Base-by-base conservation (phyloP, 2,888 invertebrate species). In the Agrilus mali region DNA sequence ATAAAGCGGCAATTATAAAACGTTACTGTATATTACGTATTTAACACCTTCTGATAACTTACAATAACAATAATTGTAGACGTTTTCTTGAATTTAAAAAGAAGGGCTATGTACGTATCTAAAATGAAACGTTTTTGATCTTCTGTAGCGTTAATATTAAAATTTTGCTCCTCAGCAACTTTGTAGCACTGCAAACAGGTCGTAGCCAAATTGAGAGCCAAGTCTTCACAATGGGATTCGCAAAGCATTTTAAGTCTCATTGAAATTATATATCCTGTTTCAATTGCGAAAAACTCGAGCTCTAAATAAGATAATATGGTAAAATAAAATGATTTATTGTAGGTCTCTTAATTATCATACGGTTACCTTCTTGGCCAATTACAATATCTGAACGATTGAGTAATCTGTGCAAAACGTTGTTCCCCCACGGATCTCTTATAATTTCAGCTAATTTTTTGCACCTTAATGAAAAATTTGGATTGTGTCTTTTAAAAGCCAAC, bases 181-280 rank as follows among this genome's bases (percentile, higher is more conserved):
- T 63, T 59, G 43, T 65, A 59, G 44, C 63, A 68, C 43, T 58
- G 59, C 53, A 66, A 59, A 40, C 64, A 66, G 43, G 74, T 72
- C 36, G 72, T 71, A 35, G 73, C 73, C 54, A 77, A 67, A 59
- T 72, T 72, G 43, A 77, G 64, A 46, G 78, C 78, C 50, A 77
- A 64, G 59, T 76, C 75, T 64, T 76, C 75, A 63, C 77, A 77
- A 53, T 73, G 71, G 49, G 73, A 72, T 61, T 76, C 75, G 58
- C 74, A 73, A 48, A 78, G 64, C 59, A 74, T 74, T 55, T 73
- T 75, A 52, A 78, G 63, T 51, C 78, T 68, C 60, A 75, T 71
- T 39, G 72, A 70, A 49, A 77, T 66, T 53, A 77, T 62, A 58
- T 73, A 72, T 40, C 72, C 73, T 44, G 72, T 71, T 64, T 78